Evolutionary conservation across 1,140 invertebrate species (phyloP).

Genomic region (Anoplophora glabripennis): DNA sequence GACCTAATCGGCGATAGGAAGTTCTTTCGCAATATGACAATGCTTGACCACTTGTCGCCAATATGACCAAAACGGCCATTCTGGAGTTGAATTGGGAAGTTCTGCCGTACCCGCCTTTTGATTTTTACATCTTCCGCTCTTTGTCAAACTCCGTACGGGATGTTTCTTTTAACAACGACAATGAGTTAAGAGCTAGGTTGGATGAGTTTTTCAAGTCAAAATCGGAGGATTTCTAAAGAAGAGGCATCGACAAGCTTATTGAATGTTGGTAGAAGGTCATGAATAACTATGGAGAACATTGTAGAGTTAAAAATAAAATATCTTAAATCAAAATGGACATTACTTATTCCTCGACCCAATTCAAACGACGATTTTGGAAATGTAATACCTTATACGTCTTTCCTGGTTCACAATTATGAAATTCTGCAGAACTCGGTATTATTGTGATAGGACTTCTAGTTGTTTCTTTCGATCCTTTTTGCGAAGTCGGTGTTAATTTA

Average conservation of each 20-base stretch:
- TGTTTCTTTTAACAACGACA: too few relatives aligned
- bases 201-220: too few relatives aligned
- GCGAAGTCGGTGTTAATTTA: not conserved
- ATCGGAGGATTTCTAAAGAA: not conserved
- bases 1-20: too few relatives aligned
- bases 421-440: not conserved
- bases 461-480: not conserved
- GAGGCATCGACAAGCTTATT: not conserved
- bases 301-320: not conserved
- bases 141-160: too few relatives aligned
- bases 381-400: slow-evolving; percentile 10
- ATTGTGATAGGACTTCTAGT: not conserved
- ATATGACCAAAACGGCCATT: too few relatives aligned
- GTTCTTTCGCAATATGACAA: too few relatives aligned
- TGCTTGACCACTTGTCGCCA: too few relatives aligned
- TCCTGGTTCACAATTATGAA: slow-evolving; percentile 4
- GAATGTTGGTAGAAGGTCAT: not conserved
- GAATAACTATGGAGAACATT: not conserved
- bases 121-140: too few relatives aligned
- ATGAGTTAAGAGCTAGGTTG: too few relatives aligned
- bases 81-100: too few relatives aligned
- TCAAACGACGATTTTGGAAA: too few relatives aligned
- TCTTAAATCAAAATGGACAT: not conserved
- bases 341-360: not conserved
- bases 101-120: too few relatives aligned